A percentile compares a stretch with the other conserved stretches of the same genome.
These are phyloP conservation scores for Cyprinella venusta DNA, from an alignment of 2,797 vertebrate genomes.

Conservation along the genomic window DNA sequence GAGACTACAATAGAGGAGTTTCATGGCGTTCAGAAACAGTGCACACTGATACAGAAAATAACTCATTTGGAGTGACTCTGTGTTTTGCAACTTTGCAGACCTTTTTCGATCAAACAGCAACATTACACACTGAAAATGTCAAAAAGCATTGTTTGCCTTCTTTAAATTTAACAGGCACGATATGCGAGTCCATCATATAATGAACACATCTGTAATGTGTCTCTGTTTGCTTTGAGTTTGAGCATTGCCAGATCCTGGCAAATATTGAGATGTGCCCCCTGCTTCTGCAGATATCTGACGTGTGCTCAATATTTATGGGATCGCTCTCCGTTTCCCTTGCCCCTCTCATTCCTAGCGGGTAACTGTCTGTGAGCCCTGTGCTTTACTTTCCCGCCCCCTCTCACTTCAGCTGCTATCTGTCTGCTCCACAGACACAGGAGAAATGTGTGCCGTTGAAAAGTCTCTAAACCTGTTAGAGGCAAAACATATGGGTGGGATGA, in stretches of 20 bases:
- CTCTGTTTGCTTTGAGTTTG: background rate
- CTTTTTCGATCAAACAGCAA: background rate
- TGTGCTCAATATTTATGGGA: background rate
- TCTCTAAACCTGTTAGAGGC: background rate
- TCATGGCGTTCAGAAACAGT: background rate
- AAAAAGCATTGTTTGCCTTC: background rate
- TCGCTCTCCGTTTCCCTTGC: background rate
- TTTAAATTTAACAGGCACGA: background rate
- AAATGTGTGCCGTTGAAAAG: background rate
- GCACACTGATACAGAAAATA: background rate
- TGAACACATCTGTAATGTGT: background rate
- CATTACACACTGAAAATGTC: background rate
- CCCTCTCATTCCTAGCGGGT: background rate
- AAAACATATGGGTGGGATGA: background rate
- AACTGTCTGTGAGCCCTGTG: background rate
- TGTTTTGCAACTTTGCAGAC: background rate
- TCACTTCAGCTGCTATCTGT: slow-evolving; percentile 17
- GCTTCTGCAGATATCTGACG: background rate
- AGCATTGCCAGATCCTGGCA: background rate
- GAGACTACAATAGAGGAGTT: too few species aligned
- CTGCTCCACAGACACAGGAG: background rate
- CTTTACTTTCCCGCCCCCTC: background rate
- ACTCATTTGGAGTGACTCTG: background rate
- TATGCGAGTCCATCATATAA: background rate
- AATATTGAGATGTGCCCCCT: background rate